Conservation (phyloP, 1,140 invertebrate genomes). For the Pseudomyrmex pallidus region DNA sequence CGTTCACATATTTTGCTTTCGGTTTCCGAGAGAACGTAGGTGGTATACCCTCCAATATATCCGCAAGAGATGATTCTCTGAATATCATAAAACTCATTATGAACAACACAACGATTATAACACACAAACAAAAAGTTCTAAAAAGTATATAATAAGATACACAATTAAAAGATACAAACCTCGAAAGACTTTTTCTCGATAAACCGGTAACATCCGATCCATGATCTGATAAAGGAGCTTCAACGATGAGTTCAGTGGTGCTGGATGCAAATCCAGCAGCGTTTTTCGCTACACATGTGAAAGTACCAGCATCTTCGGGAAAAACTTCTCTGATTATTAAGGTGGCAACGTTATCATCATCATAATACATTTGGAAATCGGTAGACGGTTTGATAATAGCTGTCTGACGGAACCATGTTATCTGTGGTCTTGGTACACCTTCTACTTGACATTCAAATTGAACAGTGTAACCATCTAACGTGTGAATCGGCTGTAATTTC, state of each 20-base stretch:
- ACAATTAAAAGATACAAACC: slow-evolving; percentile 75
- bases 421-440: slow-evolving; percentile 94
- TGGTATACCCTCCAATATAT: slow-evolving; percentile 96
- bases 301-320: slow-evolving; percentile 98
- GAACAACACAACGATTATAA: not conserved
- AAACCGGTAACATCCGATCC: slow-evolving; percentile 92
- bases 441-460: slow-evolving; percentile 96
- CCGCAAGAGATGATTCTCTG: slow-evolving; percentile 94
- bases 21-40: slow-evolving; percentile 96
- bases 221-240: slow-evolving; percentile 94
- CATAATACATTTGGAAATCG: slow-evolving; percentile 97
- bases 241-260: slow-evolving; percentile 95
- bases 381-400: slow-evolving; percentile 95
- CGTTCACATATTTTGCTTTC: slow-evolving; percentile 92
- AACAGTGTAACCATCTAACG: slow-evolving; percentile 94
- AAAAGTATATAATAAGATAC: not conserved
- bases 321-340: slow-evolving; percentile 98
- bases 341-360: slow-evolving; percentile 96
- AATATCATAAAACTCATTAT: slow-evolving; percentile 42
- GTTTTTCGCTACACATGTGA: slow-evolving; percentile 98
- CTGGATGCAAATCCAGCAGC: slow-evolving; percentile 96
- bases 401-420: slow-evolving; percentile 97
- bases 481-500: slow-evolving; percentile 93
- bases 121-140: not conserved
- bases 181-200: slow-evolving; percentile 92